Evolutionary conservation across 1,140 invertebrate genomes (phyloP).

Genomic region (Planococcus citri): DNA sequence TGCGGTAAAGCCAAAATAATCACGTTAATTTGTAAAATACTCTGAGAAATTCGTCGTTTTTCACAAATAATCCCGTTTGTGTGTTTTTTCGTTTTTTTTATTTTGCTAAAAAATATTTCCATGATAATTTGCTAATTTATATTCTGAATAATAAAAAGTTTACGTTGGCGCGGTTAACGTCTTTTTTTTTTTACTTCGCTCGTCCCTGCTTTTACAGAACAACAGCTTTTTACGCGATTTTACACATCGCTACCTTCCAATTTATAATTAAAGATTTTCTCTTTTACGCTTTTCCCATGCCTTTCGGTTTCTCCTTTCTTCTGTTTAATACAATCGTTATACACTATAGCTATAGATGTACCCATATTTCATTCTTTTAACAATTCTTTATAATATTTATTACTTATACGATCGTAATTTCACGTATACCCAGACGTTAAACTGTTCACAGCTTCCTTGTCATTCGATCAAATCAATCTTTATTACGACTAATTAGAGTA

Average conservation of each 20-base stretch:
- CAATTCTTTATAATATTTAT: no score
- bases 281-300: no score
- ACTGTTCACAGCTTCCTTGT: no score
- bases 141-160: not conserved
- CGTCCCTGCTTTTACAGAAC: not conserved
- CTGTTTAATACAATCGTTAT: no score
- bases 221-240: constrained; percentile 3
- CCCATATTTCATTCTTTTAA: no score
- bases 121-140: not conserved
- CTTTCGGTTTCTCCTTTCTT: no score
- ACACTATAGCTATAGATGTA: no score
- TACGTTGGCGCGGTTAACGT: not conserved
- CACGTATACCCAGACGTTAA: no score
- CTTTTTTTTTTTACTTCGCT: not conserved
- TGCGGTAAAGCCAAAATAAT: no score
- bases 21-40: not conserved
- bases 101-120: not conserved
- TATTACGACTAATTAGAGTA: no score
- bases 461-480: no score
- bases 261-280: constrained; percentile 3
- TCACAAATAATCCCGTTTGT: not conserved
- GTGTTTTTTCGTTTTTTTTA: not conserved
- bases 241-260: constrained; percentile 6
- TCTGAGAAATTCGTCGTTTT: not conserved
- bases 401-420: no score